Evolutionary conservation across 2,888 invertebrate species (phyloP), one percentile per base, ranked within the genome.

Genomic region (Phortica okadai): DNA sequence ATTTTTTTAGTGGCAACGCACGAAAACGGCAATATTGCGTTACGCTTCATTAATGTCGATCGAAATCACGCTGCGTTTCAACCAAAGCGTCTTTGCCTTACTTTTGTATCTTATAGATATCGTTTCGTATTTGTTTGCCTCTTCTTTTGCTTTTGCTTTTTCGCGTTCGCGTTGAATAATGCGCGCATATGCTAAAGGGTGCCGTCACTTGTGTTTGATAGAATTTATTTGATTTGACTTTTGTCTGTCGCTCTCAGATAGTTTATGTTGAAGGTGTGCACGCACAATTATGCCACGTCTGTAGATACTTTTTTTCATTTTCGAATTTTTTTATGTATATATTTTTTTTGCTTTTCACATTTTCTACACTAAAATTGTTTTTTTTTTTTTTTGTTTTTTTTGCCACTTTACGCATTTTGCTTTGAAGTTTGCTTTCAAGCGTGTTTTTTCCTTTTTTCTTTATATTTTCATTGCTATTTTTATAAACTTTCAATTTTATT

Each of bases 11-110:
- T 85, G 88, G 83, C 88, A 84, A 86, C 82, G 83, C 33, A 79
- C 88, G 87, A 83, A 86, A 85, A 87, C 75, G 80, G 25, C 80
- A 82, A 80, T 78, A 81, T 80, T 77, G 75, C 87, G 90, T 87
- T 87, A 83, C 89, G 90, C 89, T 87, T 89, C 90, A 89, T 89
- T 89, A 87, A 86, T 83, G 83, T 82, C 66, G 78, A 50, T 14
- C 50, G 50, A 50, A 50, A 14, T 50, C 50, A 6, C 50, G 8
- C 2, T 75, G 78, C 70, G 16, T 42, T 42, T 11, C 45, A 21
- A n/a, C 33, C 41, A 8, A 14, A 0, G 33, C 14, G 44, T 21
- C 14, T 14, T 41, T 50, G 50, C 8, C 2, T 5, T 50, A 50
- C 50, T 50, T 50, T 50, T 64, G 64, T 64, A 64, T 64, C 64